Percentiles rank a stretch among this genome's conserved stretches.
Conservation (phyloP, 1,140 invertebrate genomes). For the Heliconius eleuchia region DNA sequence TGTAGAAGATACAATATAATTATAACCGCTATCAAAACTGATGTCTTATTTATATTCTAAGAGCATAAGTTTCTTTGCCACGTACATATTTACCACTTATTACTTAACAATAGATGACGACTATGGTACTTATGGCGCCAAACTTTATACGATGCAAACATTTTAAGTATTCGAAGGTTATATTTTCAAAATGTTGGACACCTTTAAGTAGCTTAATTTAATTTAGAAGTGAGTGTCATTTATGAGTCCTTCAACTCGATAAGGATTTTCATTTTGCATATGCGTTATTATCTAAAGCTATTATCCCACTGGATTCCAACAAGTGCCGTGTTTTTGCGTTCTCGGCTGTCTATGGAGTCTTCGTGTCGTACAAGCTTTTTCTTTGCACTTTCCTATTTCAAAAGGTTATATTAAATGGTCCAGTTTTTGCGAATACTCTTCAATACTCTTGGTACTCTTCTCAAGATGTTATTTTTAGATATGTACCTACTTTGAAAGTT, state of each 20-base stretch:
- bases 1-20: neutral
- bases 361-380: conserved; percentile 30
- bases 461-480: neutral
- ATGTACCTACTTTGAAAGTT: too few species aligned
- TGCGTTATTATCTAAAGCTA: conserved; percentile 44
- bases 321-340: conserved; percentile 44
- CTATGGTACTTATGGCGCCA: neutral
- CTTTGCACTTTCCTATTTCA: conserved; percentile 8
- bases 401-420: conserved; percentile 1
- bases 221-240: conserved; percentile 36
- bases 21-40: neutral
- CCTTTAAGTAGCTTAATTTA: neutral
- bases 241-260: conserved; percentile 39
- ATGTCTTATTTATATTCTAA: conserved; percentile 1
- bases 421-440: neutral
- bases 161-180: neutral
- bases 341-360: conserved; percentile 27
- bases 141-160: neutral
- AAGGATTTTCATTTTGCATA: conserved; percentile 46
- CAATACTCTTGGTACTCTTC: neutral
- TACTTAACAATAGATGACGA: neutral
- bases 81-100: neutral
- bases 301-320: conserved; percentile 43
- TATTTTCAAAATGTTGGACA: neutral
- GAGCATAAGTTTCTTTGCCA: neutral